These are phyloP conservation scores for Oreocharis arfaki DNA, from an alignment of 2,113 vertebrate genomes.

Conservation along the genomic window DNA sequence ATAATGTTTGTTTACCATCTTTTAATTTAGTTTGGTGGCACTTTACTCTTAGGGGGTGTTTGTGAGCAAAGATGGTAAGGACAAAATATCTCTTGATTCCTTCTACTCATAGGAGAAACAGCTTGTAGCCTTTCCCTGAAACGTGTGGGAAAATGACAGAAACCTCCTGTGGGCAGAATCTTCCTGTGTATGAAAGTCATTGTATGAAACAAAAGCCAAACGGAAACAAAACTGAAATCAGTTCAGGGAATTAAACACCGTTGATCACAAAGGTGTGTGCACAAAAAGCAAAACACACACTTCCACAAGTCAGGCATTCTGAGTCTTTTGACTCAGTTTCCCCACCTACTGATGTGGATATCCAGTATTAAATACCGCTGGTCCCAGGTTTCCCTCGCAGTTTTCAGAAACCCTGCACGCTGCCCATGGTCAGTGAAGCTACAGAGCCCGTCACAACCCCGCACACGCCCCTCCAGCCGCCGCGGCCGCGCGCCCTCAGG, in stretches of 20 bases:
- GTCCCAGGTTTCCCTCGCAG: fast-evolving
- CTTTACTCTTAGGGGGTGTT: neutral
- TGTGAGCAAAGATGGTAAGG: neutral
- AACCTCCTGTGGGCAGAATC: neutral
- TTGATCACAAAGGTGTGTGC: neutral
- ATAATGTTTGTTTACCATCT: neutral
- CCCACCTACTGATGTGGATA: neutral
- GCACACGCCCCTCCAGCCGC: fast-evolving
- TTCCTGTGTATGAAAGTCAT: neutral
- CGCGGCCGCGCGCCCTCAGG: fast-evolving
- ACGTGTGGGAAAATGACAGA: neutral
- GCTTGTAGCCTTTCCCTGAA: neutral
- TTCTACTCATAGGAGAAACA: neutral
- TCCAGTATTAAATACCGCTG: no score
- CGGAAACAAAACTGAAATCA: neutral
- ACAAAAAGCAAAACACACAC: fast-evolving
- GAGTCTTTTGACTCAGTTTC: neutral
- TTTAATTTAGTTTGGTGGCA: neutral
- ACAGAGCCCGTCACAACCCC: fast-evolving
- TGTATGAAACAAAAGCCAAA: neutral
- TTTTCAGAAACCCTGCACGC: neutral
- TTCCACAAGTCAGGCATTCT: neutral
- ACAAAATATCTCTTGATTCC: neutral
- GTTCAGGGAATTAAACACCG: neutral
- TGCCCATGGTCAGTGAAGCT: fast-evolving